A percentile compares a stretch with the other conserved stretches of the same genome.
Conservation (phyloP, 2,113 vertebrate species). For the Chaetura pelagica region DNA sequence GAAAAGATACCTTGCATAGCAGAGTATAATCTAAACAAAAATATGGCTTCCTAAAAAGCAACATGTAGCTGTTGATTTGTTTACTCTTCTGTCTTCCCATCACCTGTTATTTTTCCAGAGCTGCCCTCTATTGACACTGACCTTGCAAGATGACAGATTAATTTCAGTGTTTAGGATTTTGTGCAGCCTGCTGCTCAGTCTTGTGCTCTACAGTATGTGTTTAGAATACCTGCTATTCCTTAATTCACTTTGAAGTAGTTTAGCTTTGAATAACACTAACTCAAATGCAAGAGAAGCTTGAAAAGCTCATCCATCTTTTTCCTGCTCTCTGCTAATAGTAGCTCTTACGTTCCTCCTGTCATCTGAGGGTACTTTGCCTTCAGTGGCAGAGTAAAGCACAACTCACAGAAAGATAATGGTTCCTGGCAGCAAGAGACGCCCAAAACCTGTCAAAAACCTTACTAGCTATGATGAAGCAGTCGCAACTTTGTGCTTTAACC, state of each 20-base stretch:
- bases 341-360: neutral
- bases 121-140: neutral
- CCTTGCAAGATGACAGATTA: neutral
- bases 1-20: neutral
- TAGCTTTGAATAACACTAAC: neutral
- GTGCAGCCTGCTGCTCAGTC: neutral
- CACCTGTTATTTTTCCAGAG: neutral
- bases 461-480: rapidly evolving
- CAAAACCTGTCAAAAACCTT: neutral
- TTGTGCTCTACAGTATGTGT: neutral
- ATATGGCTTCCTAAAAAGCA: neutral
- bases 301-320: neutral
- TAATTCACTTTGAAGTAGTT: neutral
- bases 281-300: neutral
- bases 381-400: neutral
- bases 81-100: neutral
- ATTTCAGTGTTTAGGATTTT: neutral
- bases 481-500: neutral
- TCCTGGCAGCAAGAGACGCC: neutral
- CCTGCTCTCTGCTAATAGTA: neutral
- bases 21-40: neutral
- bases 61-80: neutral
- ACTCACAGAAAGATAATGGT: neutral
- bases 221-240: neutral
- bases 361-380: neutral